A percentile compares a stretch with the other conserved stretches of the same genome.
phyloP scores from a whole-genome alignment of 2,888 invertebrate species.

The Tiliacea aurago region DNA sequence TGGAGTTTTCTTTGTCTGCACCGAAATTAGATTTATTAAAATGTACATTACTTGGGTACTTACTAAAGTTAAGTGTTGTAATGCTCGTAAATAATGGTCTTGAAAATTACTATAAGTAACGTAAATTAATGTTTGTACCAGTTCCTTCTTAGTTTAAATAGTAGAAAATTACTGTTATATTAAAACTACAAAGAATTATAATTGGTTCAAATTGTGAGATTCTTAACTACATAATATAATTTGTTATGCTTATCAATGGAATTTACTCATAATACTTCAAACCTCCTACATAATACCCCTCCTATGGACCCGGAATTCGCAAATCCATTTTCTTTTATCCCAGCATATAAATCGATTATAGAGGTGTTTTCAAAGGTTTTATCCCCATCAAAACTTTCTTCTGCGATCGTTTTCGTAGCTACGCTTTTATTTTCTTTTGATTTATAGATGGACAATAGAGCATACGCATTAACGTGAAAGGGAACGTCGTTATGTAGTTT shows the following conservation, averaged over 20 bases:
- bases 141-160: not conserved
- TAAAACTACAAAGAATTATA: not conserved
- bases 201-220: not conserved
- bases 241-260: not conserved
- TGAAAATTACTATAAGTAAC: not conserved
- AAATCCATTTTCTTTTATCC: constrained; percentile 55
- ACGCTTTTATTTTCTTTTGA: constrained; percentile 37
- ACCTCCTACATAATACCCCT: not conserved
- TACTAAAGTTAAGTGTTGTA: constrained; percentile 1
- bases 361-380: constrained; percentile 44
- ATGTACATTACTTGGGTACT: constrained; percentile 1
- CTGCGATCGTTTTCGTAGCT: constrained; percentile 9
- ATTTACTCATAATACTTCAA: not conserved
- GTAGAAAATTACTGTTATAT: not conserved
- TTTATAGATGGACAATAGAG: constrained; percentile 30
- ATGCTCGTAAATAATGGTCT: constrained; percentile 23
- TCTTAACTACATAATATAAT: not conserved
- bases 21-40: constrained; percentile 15
- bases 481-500: not conserved
- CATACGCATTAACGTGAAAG: not conserved
- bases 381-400: constrained; percentile 41
- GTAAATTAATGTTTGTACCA: not conserved
- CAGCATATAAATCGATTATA: constrained; percentile 59
- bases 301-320: constrained; percentile 15
- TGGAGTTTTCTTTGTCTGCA: constrained; percentile 27